These are phyloP conservation scores for Clinocottus analis DNA, from an alignment of 2,113 vertebrate genomes.

Conservation along the genomic window DNA sequence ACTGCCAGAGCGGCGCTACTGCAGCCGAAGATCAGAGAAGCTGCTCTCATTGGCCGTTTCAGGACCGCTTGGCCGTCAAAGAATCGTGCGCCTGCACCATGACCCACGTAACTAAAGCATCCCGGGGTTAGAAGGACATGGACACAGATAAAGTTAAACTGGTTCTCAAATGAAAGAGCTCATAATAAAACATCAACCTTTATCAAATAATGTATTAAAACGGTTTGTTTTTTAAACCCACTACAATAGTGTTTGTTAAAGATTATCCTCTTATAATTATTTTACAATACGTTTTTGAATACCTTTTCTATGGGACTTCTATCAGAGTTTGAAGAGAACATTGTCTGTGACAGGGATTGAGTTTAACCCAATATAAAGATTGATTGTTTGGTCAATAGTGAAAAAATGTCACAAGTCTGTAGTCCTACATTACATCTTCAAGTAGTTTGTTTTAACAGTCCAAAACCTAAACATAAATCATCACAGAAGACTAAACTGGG, in stretches of 20 bases:
- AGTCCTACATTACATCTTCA: background rate
- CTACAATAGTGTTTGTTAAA: background rate
- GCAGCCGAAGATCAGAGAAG: conserved; percentile 90
- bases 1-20: conserved; percentile 91
- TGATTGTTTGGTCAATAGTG: background rate
- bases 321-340: background rate
- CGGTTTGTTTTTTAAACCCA: background rate
- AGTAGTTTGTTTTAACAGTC: no score
- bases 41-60: conserved; percentile 84
- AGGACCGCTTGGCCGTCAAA: conserved; percentile 85
- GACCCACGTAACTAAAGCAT: conserved; percentile 87
- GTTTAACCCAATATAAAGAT: background rate
- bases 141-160: background rate
- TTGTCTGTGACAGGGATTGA: background rate
- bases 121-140: background rate
- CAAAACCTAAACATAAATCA: no score
- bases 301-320: background rate
- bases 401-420: background rate
- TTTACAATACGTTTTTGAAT: background rate
- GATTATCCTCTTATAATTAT: background rate
- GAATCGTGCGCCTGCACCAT: conserved; percentile 89
- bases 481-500: no score
- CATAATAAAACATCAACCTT: background rate
- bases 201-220: background rate
- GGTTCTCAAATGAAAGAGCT: background rate